phyloP scores from a whole-genome alignment of 2,797 vertebrate species.

The Chromis chromis region DNA sequence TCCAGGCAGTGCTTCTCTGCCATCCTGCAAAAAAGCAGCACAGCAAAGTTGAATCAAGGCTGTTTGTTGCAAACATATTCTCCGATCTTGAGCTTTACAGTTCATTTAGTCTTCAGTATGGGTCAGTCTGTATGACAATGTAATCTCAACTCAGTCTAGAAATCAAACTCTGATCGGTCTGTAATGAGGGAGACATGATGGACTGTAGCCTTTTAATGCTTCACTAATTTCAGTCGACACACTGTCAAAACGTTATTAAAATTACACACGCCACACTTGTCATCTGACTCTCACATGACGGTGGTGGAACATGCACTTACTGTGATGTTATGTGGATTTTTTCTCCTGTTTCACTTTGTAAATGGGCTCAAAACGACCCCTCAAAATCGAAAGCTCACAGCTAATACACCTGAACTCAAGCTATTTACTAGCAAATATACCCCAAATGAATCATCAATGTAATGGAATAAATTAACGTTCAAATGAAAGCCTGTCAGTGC shows the following conservation, averaged over 20 bases:
- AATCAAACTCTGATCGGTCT: neutral
- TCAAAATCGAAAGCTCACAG: neutral
- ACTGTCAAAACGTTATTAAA: too few species aligned
- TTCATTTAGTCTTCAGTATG: neutral
- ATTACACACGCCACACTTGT: neutral
- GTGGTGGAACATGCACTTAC: neutral
- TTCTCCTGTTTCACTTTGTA: neutral
- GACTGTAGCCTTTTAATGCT: too few species aligned
- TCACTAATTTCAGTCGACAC: neutral
- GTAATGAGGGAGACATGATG: too few species aligned
- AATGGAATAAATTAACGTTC: neutral
- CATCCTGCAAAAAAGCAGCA: constrained; percentile 71
- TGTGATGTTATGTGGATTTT: neutral
- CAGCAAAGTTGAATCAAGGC: neutral
- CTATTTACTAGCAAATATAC: neutral
- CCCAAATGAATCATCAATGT: too few species aligned
- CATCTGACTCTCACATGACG: constrained; percentile 75
- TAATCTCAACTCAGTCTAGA: neutral
- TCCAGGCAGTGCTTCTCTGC: constrained; percentile 88
- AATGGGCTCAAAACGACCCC: neutral
- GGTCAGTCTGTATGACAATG: neutral
- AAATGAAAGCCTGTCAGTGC: neutral
- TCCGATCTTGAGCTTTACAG: neutral
- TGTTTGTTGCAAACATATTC: neutral
- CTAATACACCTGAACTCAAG: neutral